A percentile compares a stretch with the other conserved stretches of the same genome.
Evolutionary conservation across 1,140 invertebrate species (phyloP).

Genomic region (Aradophagus sp.): DNA sequence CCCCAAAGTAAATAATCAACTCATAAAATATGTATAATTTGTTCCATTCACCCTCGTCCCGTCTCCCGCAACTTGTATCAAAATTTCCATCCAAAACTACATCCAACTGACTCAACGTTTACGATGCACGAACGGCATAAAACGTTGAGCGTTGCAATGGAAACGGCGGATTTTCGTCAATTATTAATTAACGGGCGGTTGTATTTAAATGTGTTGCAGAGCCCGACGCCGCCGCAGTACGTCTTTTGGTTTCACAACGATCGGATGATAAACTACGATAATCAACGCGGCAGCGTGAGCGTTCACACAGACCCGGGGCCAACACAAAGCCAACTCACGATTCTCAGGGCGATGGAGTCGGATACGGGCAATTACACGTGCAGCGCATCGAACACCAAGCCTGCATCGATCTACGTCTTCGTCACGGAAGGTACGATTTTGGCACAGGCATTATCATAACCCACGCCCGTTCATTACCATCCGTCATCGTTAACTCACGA

Average conservation of each 20-base stretch:
- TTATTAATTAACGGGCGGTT: too few species aligned
- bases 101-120: too few species aligned
- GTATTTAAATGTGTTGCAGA: too few species aligned
- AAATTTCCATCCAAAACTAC: too few species aligned
- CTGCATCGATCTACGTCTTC: constrained; percentile 91
- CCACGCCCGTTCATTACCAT: constrained; percentile 22
- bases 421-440: constrained; percentile 86
- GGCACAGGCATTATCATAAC: constrained; percentile 23
- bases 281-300: constrained; percentile 85
- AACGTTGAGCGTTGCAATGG: too few species aligned
- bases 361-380: constrained; percentile 95
- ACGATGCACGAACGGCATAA: too few species aligned
- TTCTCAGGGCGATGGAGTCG: constrained; percentile 86
- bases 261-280: constrained; percentile 94
- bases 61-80: too few species aligned
- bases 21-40: too few species aligned
- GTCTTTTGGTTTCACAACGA: constrained; percentile 95
- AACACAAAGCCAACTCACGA: constrained; percentile 88
- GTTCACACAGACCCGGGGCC: constrained; percentile 90
- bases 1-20: too few species aligned
- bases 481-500: constrained; percentile 23
- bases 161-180: too few species aligned
- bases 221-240: constrained; percentile 90
- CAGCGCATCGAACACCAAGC: constrained; percentile 90
- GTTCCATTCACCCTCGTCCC: too few species aligned